Base-by-base conservation (phyloP, 2,113 vertebrate genomes). In the Hippopotamus amphibius region DNA sequence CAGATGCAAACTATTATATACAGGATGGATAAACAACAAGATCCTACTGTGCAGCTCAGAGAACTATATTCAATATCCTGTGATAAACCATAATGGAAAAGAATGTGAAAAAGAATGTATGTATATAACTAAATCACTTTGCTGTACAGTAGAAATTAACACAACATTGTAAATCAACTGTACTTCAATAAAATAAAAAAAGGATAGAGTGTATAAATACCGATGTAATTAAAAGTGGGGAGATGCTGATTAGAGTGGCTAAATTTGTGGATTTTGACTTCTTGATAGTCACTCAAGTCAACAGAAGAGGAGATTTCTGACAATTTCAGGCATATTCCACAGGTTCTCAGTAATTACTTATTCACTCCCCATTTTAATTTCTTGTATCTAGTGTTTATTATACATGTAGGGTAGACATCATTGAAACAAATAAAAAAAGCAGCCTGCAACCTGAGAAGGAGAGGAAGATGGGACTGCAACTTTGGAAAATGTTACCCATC, bases 31-130 rank as follows among this genome's bases (percentile, higher is more conserved):
- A 33, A n/a, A 21, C 10, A 50, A 5, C 48, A 77, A 3, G 19
- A 30, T 53, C 48, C 48, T 13, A 77, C 30, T n/a, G 30, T n/a
- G 19, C 5, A 21, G 28, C 16, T 2, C 0, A 5, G 48, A 28
- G 48, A 77, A 12, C 28, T 6, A 33, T 12, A 33, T 50, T 77
- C 74, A 77, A 48, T 77, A 53, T 77, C 74, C 48, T 53, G 48
- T 48, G 74, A 33, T 53, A 53, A 77, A 17, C 74, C 11, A n/a
- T 77, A 53, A 33, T 53, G 48, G 30, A 77, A n/a, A 77, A 53
- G 28, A 77, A 10, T 50, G 28, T 76, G 46, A 33, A 76, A 76
- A 76, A 76, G 15, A 19, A 57, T 57, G 21, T 61, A 24, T 59
- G 3, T 61, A 61, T 26, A 61, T 61, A 26, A 24, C 59, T 26